Conservation (phyloP, 1,140 invertebrate species). For the Diprion similis region DNA sequence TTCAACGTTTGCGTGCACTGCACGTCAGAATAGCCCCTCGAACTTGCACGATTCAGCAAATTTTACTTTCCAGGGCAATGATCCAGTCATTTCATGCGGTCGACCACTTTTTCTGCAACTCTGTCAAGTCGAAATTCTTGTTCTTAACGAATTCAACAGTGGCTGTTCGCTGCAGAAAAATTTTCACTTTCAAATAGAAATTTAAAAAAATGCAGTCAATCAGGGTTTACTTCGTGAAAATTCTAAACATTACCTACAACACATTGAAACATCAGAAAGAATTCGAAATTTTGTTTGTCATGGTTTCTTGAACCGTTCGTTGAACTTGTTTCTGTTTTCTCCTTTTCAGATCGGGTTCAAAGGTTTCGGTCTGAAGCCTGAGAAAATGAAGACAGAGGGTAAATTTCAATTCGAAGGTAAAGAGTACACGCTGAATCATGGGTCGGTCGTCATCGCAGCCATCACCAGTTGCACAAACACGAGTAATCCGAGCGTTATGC, state of each 20-base stretch:
- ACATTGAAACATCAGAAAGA: too few relatives aligned
- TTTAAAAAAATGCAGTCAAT: too few relatives aligned
- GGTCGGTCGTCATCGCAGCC: slow-evolving; percentile 95
- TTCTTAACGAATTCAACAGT: too few relatives aligned
- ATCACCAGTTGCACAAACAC: slow-evolving; percentile 99
- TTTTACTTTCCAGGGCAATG: background rate
- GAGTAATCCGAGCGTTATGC: slow-evolving; percentile 97
- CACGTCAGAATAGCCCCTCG: background rate
- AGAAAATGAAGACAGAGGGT: slow-evolving; percentile 70
- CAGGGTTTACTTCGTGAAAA: too few relatives aligned
- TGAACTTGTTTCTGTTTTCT: slow-evolving; percentile 24
- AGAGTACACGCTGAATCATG: slow-evolving; percentile 87
- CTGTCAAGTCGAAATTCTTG: background rate
- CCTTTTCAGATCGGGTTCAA: slow-evolving; percentile 87
- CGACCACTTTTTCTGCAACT: background rate
- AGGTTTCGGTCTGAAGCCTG: slow-evolving; percentile 84
- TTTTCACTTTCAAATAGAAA: too few relatives aligned
- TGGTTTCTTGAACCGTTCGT: too few relatives aligned
- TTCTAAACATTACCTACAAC: too few relatives aligned
- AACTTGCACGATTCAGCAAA: background rate
- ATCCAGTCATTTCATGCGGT: background rate
- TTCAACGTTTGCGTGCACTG: background rate
- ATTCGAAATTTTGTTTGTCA: too few relatives aligned
- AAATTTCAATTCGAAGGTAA: slow-evolving; percentile 83
- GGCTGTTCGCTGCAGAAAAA: background rate